Base-by-base conservation (phyloP, 2,888 invertebrate genomes). In the Leptopilina syphax region DNA sequence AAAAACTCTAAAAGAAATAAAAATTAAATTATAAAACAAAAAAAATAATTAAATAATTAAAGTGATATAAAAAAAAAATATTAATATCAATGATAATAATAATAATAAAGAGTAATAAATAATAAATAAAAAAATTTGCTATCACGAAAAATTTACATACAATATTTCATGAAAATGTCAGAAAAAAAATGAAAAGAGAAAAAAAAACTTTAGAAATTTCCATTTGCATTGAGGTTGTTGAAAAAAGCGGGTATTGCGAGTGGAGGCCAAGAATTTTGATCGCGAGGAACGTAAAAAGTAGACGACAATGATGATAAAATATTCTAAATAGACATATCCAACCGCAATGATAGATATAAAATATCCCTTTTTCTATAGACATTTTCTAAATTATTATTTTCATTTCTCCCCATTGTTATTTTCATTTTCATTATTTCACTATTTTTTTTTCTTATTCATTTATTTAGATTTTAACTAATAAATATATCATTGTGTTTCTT, bases 391-490 rank as follows among this genome's bases (percentile, higher is more conserved):
- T 34, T 34, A 73, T 60, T 73, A 57, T 27, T 60, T 54, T 57
- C 57, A 4, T 50, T 73, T 60, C 34, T n/a, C n/a, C 18, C 34
- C 1, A 24, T 9, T 44, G 44, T 6, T 44, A 44, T 44, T 54
- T 27, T 24, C 24, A 3, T 50, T 50, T 7, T 47, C 7, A 18
- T 68, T 47, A 50, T 50, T 68, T 68, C 24, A 0, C 47, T 50
- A 50, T 47, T 47, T 47, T 47, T 47, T 47, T 1, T 68, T 50
- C 24, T 70, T 27, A 63, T 57, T 77, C 65, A 79, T 78, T 73
- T 57, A 57, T 57, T 73, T 73, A 13, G 3, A n/a, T 57, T 34
- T 82, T 81, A 68, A 67, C 77, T 79, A 81, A 82, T 83, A 81
- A 81, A 81, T 81, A 76, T 78, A 73, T 77, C 65, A 65, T 80